Evolutionary conservation across 2,888 invertebrate species (phyloP), one percentile per base, ranked within the genome.

Genomic region (Xestobium rufovillosum): DNA sequence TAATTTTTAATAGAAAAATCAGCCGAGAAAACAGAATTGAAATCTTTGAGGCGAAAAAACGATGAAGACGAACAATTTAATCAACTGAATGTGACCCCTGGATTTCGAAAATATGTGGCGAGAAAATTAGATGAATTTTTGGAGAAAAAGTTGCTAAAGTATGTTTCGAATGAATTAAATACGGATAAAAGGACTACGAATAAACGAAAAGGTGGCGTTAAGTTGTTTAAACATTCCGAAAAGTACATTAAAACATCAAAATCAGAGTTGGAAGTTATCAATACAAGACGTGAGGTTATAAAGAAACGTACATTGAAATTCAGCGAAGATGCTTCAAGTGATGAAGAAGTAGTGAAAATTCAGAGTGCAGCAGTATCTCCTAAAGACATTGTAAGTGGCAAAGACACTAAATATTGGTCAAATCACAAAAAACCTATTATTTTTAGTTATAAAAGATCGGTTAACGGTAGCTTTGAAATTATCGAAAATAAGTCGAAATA

Each of bases 41-140:
- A 53, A 14, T 60, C 59, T 3, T 38, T 58, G 36, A 44, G 61
- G 27, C 48, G 39, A 14, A 25, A 34, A 3, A 43, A 44, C 14
- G 64, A 61, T 42, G 59, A 71, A 4, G 63, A 68, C 25, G 71
- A 72, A 43, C 72, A 73, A 44, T 73, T 71, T 48, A 73, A 73
- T 54, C 62, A 70, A 1, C 68, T 60, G n/a, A 51, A 67, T 49
- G 70, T 74, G 2, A 72, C 74, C 3, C 65, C 66, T 11, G 66
- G 70, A 46, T 65, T 75, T 59, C 72, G 72, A 49, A 66, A 61
- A 23, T 62, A 58, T 39, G 70, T 75, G 33, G 71, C 70, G 4
- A 67, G 65, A 27, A 70, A 71, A 57, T 55, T 75, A 27, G 68
- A 72, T 2, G 60, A 59, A 12, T 56, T 72, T 17, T 66, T 76